Evolutionary conservation across 1,140 invertebrate genomes (phyloP).

Genomic region (Ericerus pela): DNA sequence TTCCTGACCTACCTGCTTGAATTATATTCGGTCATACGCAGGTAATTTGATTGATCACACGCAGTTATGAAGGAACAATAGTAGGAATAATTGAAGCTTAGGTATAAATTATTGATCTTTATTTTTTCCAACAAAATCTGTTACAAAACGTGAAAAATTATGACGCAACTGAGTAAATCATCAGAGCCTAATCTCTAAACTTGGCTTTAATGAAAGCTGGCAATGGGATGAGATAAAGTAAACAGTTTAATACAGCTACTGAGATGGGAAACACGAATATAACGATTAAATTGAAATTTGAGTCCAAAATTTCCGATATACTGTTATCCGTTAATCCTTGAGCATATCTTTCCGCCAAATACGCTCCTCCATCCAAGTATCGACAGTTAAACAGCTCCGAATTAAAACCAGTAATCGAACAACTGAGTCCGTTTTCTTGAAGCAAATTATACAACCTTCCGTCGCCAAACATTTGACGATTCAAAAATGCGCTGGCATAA

Average conservation of each 20-base stretch:
- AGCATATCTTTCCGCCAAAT: conserved; percentile 54
- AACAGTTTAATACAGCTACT: conserved; percentile 63
- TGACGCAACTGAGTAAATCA: too few species aligned
- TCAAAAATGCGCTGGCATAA: conserved; percentile 56
- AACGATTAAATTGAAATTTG: conserved; percentile 63
- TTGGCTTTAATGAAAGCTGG: conserved; percentile 76
- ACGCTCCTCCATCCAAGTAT: conserved; percentile 55
- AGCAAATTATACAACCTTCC: conserved; percentile 12
- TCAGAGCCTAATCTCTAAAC: conserved; percentile 69
- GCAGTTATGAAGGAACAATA: too few species aligned
- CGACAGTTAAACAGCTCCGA: conserved; percentile 36
- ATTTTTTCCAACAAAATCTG: too few species aligned
- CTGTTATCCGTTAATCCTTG: conserved; percentile 43
- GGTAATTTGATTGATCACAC: too few species aligned
- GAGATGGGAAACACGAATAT: conserved; percentile 67
- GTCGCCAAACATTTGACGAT: conserved; percentile 44
- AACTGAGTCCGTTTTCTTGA: conserved; percentile 1
- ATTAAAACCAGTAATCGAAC: conserved; percentile 6
- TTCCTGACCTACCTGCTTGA: too few species aligned
- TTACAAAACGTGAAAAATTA: too few species aligned
- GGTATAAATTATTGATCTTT: too few species aligned
- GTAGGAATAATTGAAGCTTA: too few species aligned
- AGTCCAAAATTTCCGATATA: conserved; percentile 42
- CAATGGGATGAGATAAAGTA: conserved; percentile 69
- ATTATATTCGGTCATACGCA: too few species aligned